Conservation (phyloP, 2,113 vertebrate genomes). For the Pomatostomus ruficeps region DNA sequence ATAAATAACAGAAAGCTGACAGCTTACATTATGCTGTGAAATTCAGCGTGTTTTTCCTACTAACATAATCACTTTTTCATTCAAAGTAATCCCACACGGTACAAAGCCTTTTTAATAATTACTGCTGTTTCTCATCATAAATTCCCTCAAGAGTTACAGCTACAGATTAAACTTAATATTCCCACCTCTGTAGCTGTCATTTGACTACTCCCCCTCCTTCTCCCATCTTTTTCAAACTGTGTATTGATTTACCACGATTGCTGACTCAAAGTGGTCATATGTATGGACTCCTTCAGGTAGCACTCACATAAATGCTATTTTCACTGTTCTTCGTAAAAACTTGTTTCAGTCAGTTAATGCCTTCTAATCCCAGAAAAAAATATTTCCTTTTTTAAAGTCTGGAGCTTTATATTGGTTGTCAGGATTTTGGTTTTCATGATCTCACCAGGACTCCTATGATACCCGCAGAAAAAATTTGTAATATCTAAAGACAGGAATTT, state of each 20-base stretch:
- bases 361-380: not conserved
- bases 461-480: not conserved
- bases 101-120: conserved; percentile 39
- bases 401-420: not conserved
- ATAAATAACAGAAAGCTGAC: not conserved
- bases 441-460: not conserved
- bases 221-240: not conserved
- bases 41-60: not conserved
- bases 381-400: not conserved
- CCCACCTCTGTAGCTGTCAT: not conserved
- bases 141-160: not conserved
- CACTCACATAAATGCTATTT: not conserved
- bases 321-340: not conserved
- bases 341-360: not conserved
- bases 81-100: not conserved
- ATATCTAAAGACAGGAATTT: not conserved
- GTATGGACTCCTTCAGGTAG: not conserved
- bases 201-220: not conserved
- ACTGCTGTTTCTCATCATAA: not conserved
- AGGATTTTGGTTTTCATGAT: not conserved
- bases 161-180: not conserved
- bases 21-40: not conserved
- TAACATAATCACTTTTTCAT: conserved; percentile 6
- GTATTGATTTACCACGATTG: not conserved
- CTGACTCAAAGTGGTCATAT: not conserved